phyloP scores from a whole-genome alignment of 23 tunicate species.

The Oikopleura dioica region DNA sequence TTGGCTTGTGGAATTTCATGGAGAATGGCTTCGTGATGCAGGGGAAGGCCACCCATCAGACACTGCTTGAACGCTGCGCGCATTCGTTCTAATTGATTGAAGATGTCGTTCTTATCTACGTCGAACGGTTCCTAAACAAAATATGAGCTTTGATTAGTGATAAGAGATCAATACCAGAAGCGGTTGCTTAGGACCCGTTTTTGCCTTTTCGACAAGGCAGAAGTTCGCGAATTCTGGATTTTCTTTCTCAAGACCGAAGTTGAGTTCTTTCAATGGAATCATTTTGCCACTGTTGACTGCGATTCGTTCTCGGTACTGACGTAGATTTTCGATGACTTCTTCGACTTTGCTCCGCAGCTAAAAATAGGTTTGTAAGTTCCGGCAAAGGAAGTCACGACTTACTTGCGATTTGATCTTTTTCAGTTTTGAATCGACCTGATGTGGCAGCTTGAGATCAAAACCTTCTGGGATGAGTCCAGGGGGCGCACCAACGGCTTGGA shows the following conservation, averaged over 20 bases:
- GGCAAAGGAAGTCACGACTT: no score
- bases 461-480: conserved; percentile 32
- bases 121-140: background rate
- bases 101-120: background rate
- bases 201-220: background rate
- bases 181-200: background rate
- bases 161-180: background rate
- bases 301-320: background rate
- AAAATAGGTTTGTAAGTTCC: no score
- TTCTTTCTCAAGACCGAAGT: no score
- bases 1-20: conserved; percentile 62
- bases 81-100: background rate
- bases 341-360: background rate
- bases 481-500: conserved; percentile 41
- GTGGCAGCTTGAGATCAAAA: conserved; percentile 28
- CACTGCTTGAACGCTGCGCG: background rate
- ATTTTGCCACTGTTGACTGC: no score
- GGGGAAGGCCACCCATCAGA: background rate
- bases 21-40: background rate
- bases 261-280: no score
- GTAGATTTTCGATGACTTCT: background rate
- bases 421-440: conserved; percentile 34
- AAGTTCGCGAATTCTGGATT: background rate
- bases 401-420: conserved; percentile 66
- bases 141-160: background rate